Evolutionary conservation across 1,140 invertebrate species (phyloP), one percentile per base, ranked within the genome.

Genomic region (Drosophila sproati): DNA sequence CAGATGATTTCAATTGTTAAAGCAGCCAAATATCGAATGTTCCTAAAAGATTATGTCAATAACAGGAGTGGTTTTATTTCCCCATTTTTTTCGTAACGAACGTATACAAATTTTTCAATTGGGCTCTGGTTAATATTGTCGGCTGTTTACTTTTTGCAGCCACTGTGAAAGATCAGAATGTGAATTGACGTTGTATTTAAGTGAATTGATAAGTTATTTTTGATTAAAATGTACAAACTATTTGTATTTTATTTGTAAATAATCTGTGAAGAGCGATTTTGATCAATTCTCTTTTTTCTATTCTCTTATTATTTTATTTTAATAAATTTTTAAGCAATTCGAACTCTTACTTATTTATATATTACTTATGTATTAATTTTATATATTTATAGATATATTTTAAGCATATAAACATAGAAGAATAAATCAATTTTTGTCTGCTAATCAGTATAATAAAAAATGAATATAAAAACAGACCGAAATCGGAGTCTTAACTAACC

Each of bases 11-110:
- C 55, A 59, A 73, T 67, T 73, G 66, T 61, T 39, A 39, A 39
- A 3, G 37, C 7, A 39, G 10, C 10, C 39, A 77, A 79, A 87
- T 76, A 88, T 56, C 20, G 45, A 63, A 20, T 4, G 34, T 64
- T 79, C 68, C 79, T 87, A 87, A 87, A 39, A 34, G 43, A 70
- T 73, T 73, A 29, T 56, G 61, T 72, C 74, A 87, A 87, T 55
- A 82, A 20, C 1, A 20, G 20, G 20, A 20, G 20, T 20, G 20
- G 0, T 20, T 20, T 20, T 12, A 12, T 20, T 20, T 20, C 20
- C 1, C 20, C 31, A 12, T 61, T 54, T 5, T 54, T 43, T 39
- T 59, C 56, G 37, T n/a, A 45, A 39, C 20, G 20, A 20, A n/a
- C 8, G 28, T 2, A 12, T 47, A 56, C 43, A 6, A 20, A 43